Percentiles rank a stretch among this genome's conserved stretches.
These are phyloP conservation scores for Neosilurus hyrtlii DNA, from an alignment of 2,797 vertebrate species.

Conservation along the genomic window DNA sequence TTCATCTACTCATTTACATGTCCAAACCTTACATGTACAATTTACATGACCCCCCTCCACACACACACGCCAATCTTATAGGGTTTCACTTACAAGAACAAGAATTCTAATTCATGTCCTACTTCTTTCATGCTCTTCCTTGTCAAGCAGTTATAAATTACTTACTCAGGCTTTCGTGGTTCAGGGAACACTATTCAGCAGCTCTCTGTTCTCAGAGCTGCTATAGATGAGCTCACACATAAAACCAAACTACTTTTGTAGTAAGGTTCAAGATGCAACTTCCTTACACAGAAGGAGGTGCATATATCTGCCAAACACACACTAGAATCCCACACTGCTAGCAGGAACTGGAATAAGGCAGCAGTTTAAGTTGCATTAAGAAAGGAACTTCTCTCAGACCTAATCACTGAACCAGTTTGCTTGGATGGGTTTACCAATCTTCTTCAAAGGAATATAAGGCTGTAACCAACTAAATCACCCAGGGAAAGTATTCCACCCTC, in stretches of 20 bases:
- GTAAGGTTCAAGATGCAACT: not conserved
- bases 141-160: not conserved
- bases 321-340: not conserved
- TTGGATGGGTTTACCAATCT: not conserved
- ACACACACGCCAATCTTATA: not conserved
- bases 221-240: not conserved
- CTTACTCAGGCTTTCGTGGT: not conserved
- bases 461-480: not conserved
- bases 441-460: not conserved
- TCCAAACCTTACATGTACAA: too few relatives aligned
- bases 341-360: not conserved
- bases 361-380: not conserved
- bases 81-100: not conserved
- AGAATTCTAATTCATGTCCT: not conserved
- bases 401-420: not conserved
- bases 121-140: not conserved
- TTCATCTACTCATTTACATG: not conserved
- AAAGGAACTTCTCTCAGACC: not conserved
- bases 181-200: not conserved
- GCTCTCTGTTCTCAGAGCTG: not conserved
- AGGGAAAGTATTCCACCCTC: not conserved
- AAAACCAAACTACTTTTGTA: not conserved
- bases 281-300: not conserved
- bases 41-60: too few relatives aligned
- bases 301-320: not conserved